Percentiles rank a stretch among this genome's conserved stretches.
Conservation (phyloP, 2,888 invertebrate genomes). For the Lymantria monacha region DNA sequence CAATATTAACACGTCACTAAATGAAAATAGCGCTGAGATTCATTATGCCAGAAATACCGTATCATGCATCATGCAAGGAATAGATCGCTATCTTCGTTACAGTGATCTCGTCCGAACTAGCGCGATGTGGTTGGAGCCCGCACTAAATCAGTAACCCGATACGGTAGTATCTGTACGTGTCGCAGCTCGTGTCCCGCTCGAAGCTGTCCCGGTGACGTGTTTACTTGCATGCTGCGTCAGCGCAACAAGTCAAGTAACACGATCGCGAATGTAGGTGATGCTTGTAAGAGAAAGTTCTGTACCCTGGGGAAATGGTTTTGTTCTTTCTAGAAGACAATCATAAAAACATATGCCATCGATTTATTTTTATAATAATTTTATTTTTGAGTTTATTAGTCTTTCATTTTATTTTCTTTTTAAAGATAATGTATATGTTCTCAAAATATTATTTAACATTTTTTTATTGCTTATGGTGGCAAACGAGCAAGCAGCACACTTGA, state of each 20-base stretch:
- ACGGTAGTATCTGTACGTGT: constrained; percentile 65
- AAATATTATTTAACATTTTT: too few species aligned
- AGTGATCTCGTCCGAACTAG: constrained; percentile 18
- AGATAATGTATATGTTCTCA: too few species aligned
- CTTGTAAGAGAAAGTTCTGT: constrained; percentile 31
- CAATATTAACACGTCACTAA: too few species aligned
- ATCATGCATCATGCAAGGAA: background rate
- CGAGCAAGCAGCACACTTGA: too few species aligned
- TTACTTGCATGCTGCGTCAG: constrained; percentile 53
- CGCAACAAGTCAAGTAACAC: constrained; percentile 44
- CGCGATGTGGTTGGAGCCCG: constrained; percentile 56
- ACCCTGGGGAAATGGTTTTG: background rate
- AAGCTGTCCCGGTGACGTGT: constrained; percentile 50
- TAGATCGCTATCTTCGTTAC: constrained; percentile 24
- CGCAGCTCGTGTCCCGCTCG: constrained; percentile 54
- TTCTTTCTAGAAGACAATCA: background rate
- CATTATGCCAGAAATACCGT: too few species aligned
- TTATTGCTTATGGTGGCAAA: too few species aligned
- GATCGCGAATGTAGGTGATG: constrained; percentile 45
- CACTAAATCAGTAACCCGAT: constrained; percentile 70
- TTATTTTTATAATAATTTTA: too few species aligned
- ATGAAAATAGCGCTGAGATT: too few species aligned
- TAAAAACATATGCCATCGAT: background rate
- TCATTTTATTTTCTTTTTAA: too few species aligned
- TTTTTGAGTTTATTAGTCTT: too few species aligned